Evolutionary conservation across 2,797 vertebrate genomes (phyloP).

Genomic region (Mus spretus): DNA sequence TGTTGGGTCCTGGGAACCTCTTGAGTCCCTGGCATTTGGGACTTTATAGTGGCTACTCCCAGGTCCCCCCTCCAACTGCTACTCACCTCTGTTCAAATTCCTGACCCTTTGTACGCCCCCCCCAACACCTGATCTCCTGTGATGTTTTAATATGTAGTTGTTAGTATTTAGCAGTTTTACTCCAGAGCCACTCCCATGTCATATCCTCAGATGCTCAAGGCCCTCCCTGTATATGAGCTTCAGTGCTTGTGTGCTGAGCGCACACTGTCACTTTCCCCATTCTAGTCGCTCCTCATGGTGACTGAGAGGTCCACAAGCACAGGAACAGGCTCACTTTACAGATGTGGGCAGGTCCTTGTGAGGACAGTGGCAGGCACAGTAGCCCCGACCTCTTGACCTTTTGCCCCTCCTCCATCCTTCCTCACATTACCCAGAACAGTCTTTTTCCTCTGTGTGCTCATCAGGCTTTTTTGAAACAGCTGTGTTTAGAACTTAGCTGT

Average conservation of each 20-base stretch:
- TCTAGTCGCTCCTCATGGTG: neutral
- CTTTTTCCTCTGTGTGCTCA: neutral
- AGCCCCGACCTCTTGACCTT: neutral
- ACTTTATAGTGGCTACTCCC: too few relatives aligned
- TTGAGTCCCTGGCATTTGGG: too few relatives aligned
- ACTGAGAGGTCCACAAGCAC: neutral
- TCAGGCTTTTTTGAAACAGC: neutral
- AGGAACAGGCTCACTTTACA: neutral
- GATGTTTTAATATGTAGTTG: neutral
- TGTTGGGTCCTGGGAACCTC: too few relatives aligned
- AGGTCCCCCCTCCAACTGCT: too few relatives aligned
- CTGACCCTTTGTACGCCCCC: too few relatives aligned
- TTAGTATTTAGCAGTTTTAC: neutral
- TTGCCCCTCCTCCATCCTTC: neutral
- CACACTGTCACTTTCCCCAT: neutral
- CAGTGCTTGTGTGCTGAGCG: neutral
- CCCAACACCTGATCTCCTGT: neutral
- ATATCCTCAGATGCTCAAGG: neutral
- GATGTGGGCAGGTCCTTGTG: neutral
- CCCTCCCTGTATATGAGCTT: neutral
- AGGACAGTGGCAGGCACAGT: neutral
- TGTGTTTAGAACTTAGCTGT: slow-evolving; percentile 19
- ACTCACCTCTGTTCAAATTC: too few relatives aligned
- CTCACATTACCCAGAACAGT: neutral
- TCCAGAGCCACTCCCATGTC: neutral